Evolutionary conservation across 1,140 invertebrate genomes (phyloP).

Genomic region (Maniola jurtina): DNA sequence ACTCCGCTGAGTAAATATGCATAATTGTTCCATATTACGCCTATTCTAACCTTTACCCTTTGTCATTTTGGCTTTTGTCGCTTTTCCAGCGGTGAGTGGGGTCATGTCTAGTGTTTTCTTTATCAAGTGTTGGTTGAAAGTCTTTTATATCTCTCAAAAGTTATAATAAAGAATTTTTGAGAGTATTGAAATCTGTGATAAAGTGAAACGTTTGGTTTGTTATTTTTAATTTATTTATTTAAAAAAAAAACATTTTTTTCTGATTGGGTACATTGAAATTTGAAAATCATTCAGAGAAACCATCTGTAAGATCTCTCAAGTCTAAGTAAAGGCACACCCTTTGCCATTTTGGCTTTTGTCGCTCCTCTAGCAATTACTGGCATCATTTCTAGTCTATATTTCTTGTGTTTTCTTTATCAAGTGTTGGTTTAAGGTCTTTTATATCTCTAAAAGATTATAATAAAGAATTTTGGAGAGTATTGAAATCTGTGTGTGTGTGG

Average conservation of each 20-base stretch:
- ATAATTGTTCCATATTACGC: slow-evolving; percentile 49
- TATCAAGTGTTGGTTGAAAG: not conserved
- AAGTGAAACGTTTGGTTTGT: too few relatives aligned
- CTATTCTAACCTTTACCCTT: slow-evolving; percentile 30
- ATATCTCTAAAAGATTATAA: not conserved
- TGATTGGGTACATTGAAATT: too few relatives aligned
- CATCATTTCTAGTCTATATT: too few relatives aligned
- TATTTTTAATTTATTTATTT: too few relatives aligned
- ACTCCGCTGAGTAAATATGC: slow-evolving; percentile 55
- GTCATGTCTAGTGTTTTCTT: slow-evolving; percentile 23
- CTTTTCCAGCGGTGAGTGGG: not conserved
- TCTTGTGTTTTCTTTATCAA: slow-evolving; percentile 26
- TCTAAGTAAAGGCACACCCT: too few relatives aligned
- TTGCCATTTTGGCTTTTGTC: slow-evolving; percentile 17
- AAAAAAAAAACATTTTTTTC: too few relatives aligned
- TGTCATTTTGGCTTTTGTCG: slow-evolving; percentile 11
- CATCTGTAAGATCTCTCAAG: too few relatives aligned
- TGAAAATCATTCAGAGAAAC: too few relatives aligned
- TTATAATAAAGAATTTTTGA: not conserved
- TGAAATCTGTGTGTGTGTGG: not conserved
- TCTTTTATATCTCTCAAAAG: not conserved
- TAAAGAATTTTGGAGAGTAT: not conserved
- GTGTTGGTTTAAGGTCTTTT: not conserved
- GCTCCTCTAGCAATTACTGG: not conserved
- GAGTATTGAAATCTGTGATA: not conserved